These are phyloP conservation scores for Apodemia zela DNA, from an alignment of 2,888 invertebrate genomes.

Conservation along the genomic window DNA sequence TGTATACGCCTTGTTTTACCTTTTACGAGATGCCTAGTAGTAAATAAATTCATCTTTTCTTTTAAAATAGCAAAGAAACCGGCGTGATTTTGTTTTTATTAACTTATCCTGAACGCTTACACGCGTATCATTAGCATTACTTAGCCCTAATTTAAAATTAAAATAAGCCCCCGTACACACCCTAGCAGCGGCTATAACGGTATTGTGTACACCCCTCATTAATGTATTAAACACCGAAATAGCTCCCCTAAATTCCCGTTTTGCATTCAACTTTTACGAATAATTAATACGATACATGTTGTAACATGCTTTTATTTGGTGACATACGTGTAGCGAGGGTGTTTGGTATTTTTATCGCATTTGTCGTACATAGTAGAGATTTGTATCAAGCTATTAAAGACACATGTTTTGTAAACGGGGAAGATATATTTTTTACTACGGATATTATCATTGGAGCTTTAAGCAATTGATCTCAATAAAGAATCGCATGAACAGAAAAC, in stretches of 20 bases:
- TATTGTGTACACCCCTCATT: constrained; percentile 30
- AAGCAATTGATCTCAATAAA: too few relatives aligned
- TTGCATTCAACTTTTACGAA: constrained; percentile 27
- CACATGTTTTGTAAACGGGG: background rate
- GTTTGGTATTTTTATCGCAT: constrained; percentile 10
- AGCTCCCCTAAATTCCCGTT: constrained; percentile 24
- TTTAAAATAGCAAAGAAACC: background rate
- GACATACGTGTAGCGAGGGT: background rate
- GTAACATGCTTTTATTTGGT: constrained; percentile 13
- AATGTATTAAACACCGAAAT: constrained; percentile 33
- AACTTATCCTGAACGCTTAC: constrained; percentile 15
- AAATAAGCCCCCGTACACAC: constrained; percentile 31
- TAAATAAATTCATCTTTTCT: too few relatives aligned
- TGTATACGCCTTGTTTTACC: too few relatives aligned
- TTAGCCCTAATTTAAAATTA: constrained; percentile 36
- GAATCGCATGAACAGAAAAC: too few relatives aligned
- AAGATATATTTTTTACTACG: background rate
- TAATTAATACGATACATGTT: constrained; percentile 30
- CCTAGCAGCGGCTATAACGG: constrained; percentile 25
- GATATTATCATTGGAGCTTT: too few relatives aligned
- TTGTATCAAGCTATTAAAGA: constrained; percentile 3
- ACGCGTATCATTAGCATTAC: constrained; percentile 31
- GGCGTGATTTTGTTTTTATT: background rate
- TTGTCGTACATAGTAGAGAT: background rate
- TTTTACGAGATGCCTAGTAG: too few relatives aligned